Evolutionary conservation across 2,113 vertebrate genomes (phyloP).

Genomic region (Cygnus atratus): DNA sequence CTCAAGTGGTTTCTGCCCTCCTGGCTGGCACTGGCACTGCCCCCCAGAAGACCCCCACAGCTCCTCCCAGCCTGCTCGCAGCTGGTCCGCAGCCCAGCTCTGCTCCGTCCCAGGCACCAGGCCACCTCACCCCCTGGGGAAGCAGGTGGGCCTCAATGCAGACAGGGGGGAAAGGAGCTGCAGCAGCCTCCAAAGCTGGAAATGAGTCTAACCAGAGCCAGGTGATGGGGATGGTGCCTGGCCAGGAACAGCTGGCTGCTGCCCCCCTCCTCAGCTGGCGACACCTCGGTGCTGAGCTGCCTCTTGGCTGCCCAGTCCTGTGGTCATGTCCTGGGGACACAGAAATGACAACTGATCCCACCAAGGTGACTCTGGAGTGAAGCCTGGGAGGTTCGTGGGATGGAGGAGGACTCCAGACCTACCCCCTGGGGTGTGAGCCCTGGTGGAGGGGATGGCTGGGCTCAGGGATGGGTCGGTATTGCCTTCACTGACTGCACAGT

Average conservation of each 20-base stretch:
- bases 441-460: neutral
- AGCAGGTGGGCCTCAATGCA: neutral
- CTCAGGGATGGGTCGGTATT: neutral
- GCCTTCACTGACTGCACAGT: neutral
- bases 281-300: accelerated
- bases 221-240: neutral
- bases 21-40: neutral
- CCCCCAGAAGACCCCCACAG: neutral
- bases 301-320: neutral
- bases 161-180: neutral
- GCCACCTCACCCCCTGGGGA: neutral
- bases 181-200: neutral
- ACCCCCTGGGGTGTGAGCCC: neutral
- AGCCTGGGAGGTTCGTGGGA: neutral
- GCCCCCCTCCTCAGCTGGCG: accelerated
- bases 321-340: neutral
- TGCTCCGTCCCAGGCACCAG: neutral
- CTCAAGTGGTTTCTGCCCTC: neutral
- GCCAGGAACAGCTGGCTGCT: neutral
- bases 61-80: neutral
- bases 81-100: neutral
- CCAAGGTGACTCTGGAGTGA: neutral
- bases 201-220: neutral
- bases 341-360: neutral
- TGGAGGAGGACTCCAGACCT: neutral